Evolutionary conservation across 2,113 vertebrate genomes (phyloP), one percentile per base, ranked within the genome.

Genomic region (Myotis yumanensis): DNA sequence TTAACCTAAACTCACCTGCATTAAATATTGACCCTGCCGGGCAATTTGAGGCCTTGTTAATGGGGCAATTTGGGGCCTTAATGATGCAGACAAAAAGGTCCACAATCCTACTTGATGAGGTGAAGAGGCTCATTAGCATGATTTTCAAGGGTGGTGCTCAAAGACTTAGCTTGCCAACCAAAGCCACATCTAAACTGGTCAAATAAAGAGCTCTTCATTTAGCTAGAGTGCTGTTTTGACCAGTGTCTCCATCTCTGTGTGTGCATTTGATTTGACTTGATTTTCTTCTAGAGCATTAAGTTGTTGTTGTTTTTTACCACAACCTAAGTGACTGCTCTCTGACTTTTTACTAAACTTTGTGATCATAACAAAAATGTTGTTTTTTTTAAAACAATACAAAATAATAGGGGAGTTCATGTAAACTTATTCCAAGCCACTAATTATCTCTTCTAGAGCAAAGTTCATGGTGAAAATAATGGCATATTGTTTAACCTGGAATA

Each of bases 21-120:
- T 96, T 97, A 97, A 97, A 97, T 96, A 97, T 95, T 97, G 97
- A 97, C 97, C 97, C 97, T 85, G 89, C 93, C 95, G 97, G 96
- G 95, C 95, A 97, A 96, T 97, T 97, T 96, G 96, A 96, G 97
- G 95, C 96, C 94, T 93, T 94, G 94, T 97, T 97, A 97, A 97
- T 97, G 98, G 97, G 97, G 97, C 97, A 98, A 97, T 96, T 88
- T 98, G 95, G 94, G 96, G 68, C 97, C 95, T 97, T 98, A 97
- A 97, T 94, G 96, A 97, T 98, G 88, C 89, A 96, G 95, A 97
- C 94, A 95, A 96, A 97, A 98, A 98, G 97, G 97, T 97, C 95
- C 96, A 97, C 96, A 97, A 94, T 97, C 97, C 96, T 97, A 96
- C 97, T 97, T 97, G 96, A 97, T 97, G 96, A 97, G 97, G 91